These are phyloP conservation scores for Serilophus lunatus DNA, from an alignment of 2,113 vertebrate genomes.

Conservation along the genomic window DNA sequence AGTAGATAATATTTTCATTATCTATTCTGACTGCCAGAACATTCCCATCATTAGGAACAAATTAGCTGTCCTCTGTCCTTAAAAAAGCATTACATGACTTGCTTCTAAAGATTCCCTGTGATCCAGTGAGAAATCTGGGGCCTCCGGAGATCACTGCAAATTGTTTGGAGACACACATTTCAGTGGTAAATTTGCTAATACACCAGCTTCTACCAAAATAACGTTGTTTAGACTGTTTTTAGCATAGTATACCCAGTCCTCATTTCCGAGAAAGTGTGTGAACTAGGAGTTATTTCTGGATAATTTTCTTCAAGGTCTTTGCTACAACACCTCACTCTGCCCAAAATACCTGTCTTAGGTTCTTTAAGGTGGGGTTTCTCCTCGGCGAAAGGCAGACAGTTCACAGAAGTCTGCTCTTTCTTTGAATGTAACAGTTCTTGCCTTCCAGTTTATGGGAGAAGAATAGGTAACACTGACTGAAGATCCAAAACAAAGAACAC, in stretches of 20 bases:
- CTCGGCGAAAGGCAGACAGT: not conserved
- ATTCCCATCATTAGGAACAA: not conserved
- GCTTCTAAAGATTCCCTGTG: not conserved
- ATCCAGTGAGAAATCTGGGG: not conserved
- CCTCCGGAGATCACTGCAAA: not conserved
- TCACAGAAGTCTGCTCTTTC: not conserved
- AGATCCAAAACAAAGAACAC: not conserved
- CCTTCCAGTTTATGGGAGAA: not conserved
- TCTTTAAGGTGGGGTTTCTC: not conserved
- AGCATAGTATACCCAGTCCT: not conserved
- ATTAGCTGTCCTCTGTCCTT: not conserved
- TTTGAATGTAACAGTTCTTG: not conserved
- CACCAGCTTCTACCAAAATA: not conserved
- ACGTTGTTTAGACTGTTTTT: not conserved
- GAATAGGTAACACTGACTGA: not conserved
- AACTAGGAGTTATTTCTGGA: not conserved
- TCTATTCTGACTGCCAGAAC: not conserved
- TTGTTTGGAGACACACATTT: not conserved
- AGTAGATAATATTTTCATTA: not conserved
- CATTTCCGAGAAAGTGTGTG: not conserved
- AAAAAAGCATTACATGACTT: not conserved
- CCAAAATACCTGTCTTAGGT: not conserved
- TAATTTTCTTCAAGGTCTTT: not conserved
- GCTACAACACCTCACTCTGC: not conserved
- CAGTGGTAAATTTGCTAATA: not conserved